Evolutionary conservation across 2,113 vertebrate species (phyloP).

Genomic region (Poeciliopsis turrubarensis): DNA sequence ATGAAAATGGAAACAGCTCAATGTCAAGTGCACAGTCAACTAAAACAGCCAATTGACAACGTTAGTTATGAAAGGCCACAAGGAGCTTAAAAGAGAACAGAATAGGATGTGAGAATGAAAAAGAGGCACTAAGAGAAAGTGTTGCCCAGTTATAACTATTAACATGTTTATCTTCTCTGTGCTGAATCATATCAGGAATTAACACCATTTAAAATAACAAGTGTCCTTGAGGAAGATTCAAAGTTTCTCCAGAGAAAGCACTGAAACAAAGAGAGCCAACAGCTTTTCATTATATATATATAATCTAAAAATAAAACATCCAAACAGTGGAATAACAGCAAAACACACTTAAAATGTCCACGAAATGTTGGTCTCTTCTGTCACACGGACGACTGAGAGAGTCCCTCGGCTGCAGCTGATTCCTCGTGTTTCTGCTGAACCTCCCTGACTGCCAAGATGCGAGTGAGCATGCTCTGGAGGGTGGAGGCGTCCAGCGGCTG

Average conservation of each 20-base stretch:
- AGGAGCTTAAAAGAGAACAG: not conserved
- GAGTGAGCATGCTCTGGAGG: conserved; percentile 94
- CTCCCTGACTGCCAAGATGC: conserved; percentile 93
- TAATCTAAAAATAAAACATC: not conserved
- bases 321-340: not conserved
- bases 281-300: too few relatives aligned
- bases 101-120: not conserved
- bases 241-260: not conserved
- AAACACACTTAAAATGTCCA: not conserved
- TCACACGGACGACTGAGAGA: not conserved
- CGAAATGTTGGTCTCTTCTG: not conserved
- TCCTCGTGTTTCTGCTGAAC: conserved; percentile 80
- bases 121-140: not conserved
- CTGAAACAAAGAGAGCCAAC: not conserved
- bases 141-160: not conserved
- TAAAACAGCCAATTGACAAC: not conserved
- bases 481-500: conserved; percentile 86
- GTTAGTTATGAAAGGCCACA: not conserved
- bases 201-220: not conserved
- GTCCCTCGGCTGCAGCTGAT: not conserved
- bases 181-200: not conserved
- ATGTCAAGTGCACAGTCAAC: not conserved
- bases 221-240: not conserved
- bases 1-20: not conserved
- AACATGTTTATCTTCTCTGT: not conserved